Conservation (phyloP, 2,113 vertebrate genomes). For the Furnarius figulus region DNA sequence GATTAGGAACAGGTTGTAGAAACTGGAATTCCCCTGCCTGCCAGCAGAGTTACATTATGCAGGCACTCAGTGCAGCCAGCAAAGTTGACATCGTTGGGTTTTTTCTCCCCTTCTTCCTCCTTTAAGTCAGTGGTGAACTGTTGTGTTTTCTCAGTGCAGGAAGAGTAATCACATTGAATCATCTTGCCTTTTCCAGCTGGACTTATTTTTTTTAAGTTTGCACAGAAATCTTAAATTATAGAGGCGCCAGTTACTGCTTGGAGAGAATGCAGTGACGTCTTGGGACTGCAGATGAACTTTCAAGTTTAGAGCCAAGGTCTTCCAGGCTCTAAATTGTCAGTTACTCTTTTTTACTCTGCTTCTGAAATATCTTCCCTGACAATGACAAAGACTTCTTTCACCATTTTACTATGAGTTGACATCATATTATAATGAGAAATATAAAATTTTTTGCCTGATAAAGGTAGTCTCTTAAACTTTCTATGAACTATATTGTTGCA, state of each 20-base stretch:
- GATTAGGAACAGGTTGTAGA: not conserved
- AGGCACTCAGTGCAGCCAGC: not conserved
- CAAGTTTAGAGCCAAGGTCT: constrained; percentile 7
- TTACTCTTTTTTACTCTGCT: not conserved
- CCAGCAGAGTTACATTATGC: not conserved
- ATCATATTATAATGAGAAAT: not conserved
- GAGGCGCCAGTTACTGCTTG: not conserved
- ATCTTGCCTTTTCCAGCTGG: constrained; percentile 1
- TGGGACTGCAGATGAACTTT: constrained; percentile 28
- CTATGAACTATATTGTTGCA: not conserved
- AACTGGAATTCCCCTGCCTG: not conserved
- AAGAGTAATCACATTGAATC: constrained; percentile 16
- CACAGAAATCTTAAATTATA: constrained; percentile 6
- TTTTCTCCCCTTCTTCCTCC: not conserved
- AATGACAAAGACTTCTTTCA: not conserved
- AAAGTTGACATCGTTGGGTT: not conserved
- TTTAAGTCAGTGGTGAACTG: not conserved
- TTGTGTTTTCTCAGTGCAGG: not conserved
- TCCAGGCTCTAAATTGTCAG: constrained; percentile 6
- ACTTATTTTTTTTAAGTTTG: not conserved
- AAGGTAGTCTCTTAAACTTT: not conserved
- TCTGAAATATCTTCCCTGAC: not conserved
- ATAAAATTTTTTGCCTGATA: not conserved
- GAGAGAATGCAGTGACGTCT: constrained; percentile 23
- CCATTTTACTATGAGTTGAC: not conserved